These are phyloP conservation scores for Urophycis tenuis DNA, from an alignment of 2,797 vertebrate genomes.

Conservation along the genomic window DNA sequence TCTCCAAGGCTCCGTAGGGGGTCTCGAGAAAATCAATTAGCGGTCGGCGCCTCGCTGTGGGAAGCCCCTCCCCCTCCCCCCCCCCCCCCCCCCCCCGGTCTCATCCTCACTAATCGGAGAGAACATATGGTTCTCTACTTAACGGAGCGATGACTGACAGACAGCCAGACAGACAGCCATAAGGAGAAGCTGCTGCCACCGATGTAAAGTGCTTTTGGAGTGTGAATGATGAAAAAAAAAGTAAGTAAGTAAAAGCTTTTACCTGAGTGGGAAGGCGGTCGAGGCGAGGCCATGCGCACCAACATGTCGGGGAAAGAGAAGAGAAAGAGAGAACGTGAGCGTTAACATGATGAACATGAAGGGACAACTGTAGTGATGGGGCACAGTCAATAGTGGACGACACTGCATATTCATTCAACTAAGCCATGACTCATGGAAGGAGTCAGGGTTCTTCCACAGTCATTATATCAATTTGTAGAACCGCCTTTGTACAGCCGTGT, in stretches of 20 bases:
- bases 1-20: constrained; percentile 28
- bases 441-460: neutral
- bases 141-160: neutral
- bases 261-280: constrained; percentile 26
- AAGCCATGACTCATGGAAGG: constrained; percentile 8
- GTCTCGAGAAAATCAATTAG: constrained; percentile 55
- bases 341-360: neutral
- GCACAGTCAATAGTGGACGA: neutral
- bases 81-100: neutral
- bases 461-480: neutral
- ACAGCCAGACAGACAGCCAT: neutral
- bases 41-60: constrained; percentile 28
- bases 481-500: neutral
- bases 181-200: neutral
- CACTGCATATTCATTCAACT: neutral
- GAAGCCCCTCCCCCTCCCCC: neutral
- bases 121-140: constrained; percentile 13
- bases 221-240: neutral
- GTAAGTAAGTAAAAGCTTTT: constrained; percentile 10
- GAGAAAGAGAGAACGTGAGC: neutral
- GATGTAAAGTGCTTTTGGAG: neutral
- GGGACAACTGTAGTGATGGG: neutral
- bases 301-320: constrained; percentile 16
- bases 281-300: neutral
- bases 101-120: constrained; percentile 13